Base-by-base conservation (phyloP, 2,888 invertebrate genomes). In the Marasmarcha lunaedactyla region DNA sequence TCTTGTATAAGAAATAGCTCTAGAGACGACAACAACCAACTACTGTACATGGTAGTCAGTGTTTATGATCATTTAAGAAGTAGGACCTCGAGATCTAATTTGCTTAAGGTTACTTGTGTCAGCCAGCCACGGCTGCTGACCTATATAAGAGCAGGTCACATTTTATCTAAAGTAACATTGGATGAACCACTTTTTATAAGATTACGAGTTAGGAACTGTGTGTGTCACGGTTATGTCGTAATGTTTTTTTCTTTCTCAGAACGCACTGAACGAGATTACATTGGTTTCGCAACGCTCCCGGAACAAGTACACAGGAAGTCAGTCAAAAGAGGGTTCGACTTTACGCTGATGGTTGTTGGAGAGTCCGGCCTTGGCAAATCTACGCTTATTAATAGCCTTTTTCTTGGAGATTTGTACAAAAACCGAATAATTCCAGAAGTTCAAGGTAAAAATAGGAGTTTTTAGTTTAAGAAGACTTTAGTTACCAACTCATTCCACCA, bases 281-380 rank as follows among this genome's bases (percentile, higher is more conserved):
- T 97, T 57, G 97, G 97, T 43, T 97, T 97, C 70, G 97, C 97
- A 48, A 97, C 96, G 41, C 85, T 97, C 45, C 97, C 97, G 14
- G 96, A 97, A 70, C 97, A 97, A 79, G 95, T 97, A 40, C 97
- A 97, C 78, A 88, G 97, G 51, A 97, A 97, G 81, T 96, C 96
- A 0, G 97, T 97, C 39, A 97, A 97, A 78, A 88, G 94, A 56
- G 97, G 97, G 40, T 97, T 97, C 73, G 97, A 97, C 72, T 97
- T 97, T 76, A 97, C 97, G 0, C 83, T 97, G 48, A 96, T 97
- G 95, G 97, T 97, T 12, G 93, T 97, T 25, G 97, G 97, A 20
- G 97, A 97, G 74, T 92, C 92, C 0, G 97, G 97, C 0, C 86
- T 97, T 37, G 97, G 97, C 42, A 97, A 97, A 72, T 97, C 96